Evolutionary conservation across 2,888 invertebrate species (phyloP), one percentile per base, ranked within the genome.

Genomic region (Mycalesis mineus): DNA sequence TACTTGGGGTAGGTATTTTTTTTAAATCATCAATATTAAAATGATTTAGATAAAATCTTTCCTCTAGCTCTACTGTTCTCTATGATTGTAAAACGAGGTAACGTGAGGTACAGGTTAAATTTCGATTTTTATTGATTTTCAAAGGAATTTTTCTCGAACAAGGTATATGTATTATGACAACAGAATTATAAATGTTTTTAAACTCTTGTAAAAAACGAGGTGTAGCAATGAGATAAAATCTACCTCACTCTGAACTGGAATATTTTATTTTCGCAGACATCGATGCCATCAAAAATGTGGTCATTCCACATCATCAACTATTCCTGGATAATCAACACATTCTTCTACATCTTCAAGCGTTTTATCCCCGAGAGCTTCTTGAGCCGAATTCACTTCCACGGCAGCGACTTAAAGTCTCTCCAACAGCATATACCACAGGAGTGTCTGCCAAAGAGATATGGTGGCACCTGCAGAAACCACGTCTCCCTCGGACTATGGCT

Each of bases 281-380:
- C 93, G 11, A 92, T 93, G 67, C 95, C 95, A 0, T 89, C 92
- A 67, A 92, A 93, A 39, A 84, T 93, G 0, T 87, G 91, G 31
- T 91, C 92, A 0, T 91, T 94, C 51, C 96, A 96, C 81, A 91
- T 96, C 60, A 91, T 95, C 33, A 93, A 95, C 79, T 94, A 95
- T 78, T 94, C 94, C 15, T 95, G 95, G 95, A 84, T 94, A 1
- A 93, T 96, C 67, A 95, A 94, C 77, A 91, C 94, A 1, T 92
- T 94, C 64, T 94, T 93, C 74, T 93, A 93, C 61, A 88, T 95
- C 33, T 95, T 96, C 80, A 95, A 95, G 69, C 93, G 94, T 4
- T 91, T 96, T 63, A 87, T 96, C 28, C 93, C 93, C 56, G 88
- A 92, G 31, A 72, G 87, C 15, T 93, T 94, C 83, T 91, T 91